phyloP scores from a whole-genome alignment of 2,797 vertebrate species.

The Chelonia mydas region DNA sequence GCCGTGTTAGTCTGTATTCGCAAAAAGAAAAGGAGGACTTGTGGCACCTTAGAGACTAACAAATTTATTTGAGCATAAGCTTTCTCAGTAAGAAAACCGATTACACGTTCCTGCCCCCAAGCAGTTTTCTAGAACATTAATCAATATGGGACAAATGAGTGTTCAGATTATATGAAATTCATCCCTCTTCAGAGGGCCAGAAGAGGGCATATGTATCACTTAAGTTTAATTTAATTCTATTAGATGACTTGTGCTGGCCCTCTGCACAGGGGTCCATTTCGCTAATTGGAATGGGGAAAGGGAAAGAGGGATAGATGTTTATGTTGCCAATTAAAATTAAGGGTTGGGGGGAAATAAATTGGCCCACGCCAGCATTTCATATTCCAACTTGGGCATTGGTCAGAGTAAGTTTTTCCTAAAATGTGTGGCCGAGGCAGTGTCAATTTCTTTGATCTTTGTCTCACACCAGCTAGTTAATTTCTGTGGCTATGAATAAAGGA shows the following conservation, averaged over 20 bases:
- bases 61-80: too few species aligned
- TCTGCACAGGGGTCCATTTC: rapidly evolving
- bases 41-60: too few species aligned
- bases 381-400: not conserved
- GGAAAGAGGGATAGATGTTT: not conserved
- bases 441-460: not conserved
- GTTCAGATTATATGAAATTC: not conserved
- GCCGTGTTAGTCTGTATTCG: too few species aligned
- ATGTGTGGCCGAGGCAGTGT: rapidly evolving
- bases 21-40: too few species aligned
- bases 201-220: rapidly evolving
- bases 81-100: too few species aligned
- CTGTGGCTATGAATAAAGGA: not conserved
- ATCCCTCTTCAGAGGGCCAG: not conserved
- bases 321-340: not conserved
- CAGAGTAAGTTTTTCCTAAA: not conserved
- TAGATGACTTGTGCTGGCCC: not conserved
- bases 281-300: not conserved
- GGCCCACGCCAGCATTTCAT: not conserved
- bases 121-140: not conserved
- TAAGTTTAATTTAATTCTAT: not conserved
- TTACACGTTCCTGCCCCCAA: too few species aligned
- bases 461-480: not conserved
- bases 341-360: not conserved
- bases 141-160: not conserved